Percentiles rank a stretch among this genome's conserved stretches.
phyloP scores from a whole-genome alignment of 2,113 vertebrate species.

The Aegithalos caudatus region DNA sequence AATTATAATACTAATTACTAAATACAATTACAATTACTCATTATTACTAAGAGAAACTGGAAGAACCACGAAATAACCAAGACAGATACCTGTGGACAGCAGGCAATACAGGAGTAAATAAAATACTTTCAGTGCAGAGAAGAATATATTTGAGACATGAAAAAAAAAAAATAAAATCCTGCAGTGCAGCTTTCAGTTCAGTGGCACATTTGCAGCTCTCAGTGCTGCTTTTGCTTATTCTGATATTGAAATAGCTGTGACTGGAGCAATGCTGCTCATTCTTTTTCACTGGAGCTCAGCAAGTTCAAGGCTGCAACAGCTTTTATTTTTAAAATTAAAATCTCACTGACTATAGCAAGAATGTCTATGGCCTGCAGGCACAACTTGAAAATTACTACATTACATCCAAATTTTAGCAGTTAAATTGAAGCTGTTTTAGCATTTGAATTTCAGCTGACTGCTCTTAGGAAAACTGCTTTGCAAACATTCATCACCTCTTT shows the following conservation, averaged over 20 bases:
- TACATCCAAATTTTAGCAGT: neutral
- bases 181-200: neutral
- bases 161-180: neutral
- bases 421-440: neutral
- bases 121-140: neutral
- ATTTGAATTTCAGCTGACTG: neutral
- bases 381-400: neutral
- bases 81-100: neutral
- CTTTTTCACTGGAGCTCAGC: neutral
- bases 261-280: neutral
- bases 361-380: neutral
- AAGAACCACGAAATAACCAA: neutral
- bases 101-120: neutral
- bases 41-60: neutral
- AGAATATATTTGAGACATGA: neutral
- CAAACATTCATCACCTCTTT: neutral
- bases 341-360: neutral
- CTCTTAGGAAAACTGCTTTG: neutral
- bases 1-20: no score
- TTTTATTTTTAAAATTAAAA: constrained; percentile 9
- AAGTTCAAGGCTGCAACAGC: neutral
- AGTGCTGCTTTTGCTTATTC: neutral
- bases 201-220: neutral
- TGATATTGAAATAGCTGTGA: neutral
- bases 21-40: neutral